These are phyloP conservation scores for Orchestes rusci DNA, from an alignment of 2,888 invertebrate species.

Conservation along the genomic window DNA sequence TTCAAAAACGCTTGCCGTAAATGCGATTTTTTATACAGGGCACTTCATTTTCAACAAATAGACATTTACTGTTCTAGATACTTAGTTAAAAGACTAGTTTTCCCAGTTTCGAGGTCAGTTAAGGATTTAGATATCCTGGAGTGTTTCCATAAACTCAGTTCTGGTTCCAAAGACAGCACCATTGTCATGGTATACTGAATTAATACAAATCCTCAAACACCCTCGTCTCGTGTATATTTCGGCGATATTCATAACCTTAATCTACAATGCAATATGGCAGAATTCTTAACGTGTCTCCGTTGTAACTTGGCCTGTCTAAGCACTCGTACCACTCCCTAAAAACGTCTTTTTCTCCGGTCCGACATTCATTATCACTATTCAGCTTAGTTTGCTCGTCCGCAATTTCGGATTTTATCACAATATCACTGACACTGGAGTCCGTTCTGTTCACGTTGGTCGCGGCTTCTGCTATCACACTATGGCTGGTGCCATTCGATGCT, in stretches of 20 bases:
- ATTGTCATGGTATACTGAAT: too few relatives aligned
- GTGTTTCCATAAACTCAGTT: neutral
- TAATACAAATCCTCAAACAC: too few relatives aligned
- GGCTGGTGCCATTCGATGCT: constrained; percentile 22
- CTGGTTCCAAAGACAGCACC: too few relatives aligned
- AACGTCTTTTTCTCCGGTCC: constrained; percentile 21
- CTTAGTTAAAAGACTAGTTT: constrained; percentile 13
- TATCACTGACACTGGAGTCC: constrained; percentile 26
- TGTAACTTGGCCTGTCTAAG: constrained; percentile 62
- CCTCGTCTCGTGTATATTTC: too few relatives aligned
- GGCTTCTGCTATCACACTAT: constrained; percentile 27
- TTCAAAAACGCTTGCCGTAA: constrained; percentile 5
- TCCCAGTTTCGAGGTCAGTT: constrained; percentile 11
- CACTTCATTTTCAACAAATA: constrained; percentile 15
- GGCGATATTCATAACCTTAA: too few relatives aligned
- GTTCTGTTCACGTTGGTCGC: constrained; percentile 15
- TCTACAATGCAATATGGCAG: constrained; percentile 96
- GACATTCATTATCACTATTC: constrained; percentile 18
- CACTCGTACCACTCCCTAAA: constrained; percentile 93
- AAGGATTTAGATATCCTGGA: constrained; percentile 1
- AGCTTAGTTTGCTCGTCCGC: constrained; percentile 2
- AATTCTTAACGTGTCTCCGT: constrained; percentile 78
- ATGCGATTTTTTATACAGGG: constrained; percentile 9
- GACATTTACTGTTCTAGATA: constrained; percentile 10
- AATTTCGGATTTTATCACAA: constrained; percentile 19